Evolutionary conservation across 2,113 vertebrate species (phyloP), one percentile per base, ranked within the genome.

Genomic region (Heteronetta atricapilla): DNA sequence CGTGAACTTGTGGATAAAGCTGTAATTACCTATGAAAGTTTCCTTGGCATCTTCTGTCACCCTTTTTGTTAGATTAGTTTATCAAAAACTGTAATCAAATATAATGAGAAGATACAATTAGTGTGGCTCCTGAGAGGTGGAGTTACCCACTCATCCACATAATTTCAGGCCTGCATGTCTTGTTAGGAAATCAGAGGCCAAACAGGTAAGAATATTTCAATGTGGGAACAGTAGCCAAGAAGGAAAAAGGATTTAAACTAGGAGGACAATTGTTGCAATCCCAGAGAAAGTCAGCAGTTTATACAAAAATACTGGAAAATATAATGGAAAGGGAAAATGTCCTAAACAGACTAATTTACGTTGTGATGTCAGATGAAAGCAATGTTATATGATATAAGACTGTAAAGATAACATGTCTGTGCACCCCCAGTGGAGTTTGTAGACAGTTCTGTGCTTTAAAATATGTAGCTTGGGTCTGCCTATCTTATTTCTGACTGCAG

Each of bases 371-470:
- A 95, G 90, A 96, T 91, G 62, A 96, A 92, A 90, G 82, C 36
- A 40, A 58, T 52, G 23, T 75, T 90, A 10, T 62, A 34, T 78
- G 56, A 53, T 70, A 76, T 33, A 31, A 91, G 29, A 85, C 38
- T 3, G 1, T 69, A 73, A 91, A 82, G 55, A 60, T 36, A 95
- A 42, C 56, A 13, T 77, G 52, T 90, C 55, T 93, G 66, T 73
- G 44, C 56, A 86, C 81, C 69, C 69, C 89, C 82, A 82, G 12
- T 64, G 55, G 92, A 91, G 89, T 74, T 62, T 10, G 17, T 22
- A 96, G 85, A 77, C 93, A 91, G 56, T 81, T 86, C 52, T 91
- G 59, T 88, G 68, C 86, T 94, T 96, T 92, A 84, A 91, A 90
- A 91, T 72, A 50, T 56, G 72, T 73, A 88, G 34, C 31, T 22